Base-by-base conservation (phyloP, 2,113 vertebrate species). In the Chrysemys picta region DNA sequence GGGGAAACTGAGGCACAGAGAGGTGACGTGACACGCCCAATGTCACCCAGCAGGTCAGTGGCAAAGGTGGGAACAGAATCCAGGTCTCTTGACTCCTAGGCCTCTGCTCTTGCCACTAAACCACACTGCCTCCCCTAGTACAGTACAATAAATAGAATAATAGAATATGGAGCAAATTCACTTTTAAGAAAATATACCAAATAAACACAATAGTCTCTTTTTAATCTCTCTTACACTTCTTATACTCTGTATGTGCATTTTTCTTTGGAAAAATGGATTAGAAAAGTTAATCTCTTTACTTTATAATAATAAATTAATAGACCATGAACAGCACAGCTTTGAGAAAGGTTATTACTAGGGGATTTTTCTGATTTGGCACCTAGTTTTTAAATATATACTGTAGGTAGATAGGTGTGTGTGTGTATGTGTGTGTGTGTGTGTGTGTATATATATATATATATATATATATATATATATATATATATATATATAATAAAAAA, bases 281-380 rank as follows among this genome's bases (percentile, higher is more conserved):
- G 85, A 42, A 84, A 85, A 82, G 42, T 84, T 0, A 69, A 0
- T 84, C 21, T 42, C n/a, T 88, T 91, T 49, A 49, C 90, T 94
- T 82, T 84, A 42, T 14, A 75, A 54, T 47, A 84, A 96, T 89
- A 89, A 95, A 91, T 90, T 31, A 88, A 84, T 10, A 19, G 1
- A 79, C 88, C 47, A 94, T 29, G 72, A 52, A n/a, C 10, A 93
- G 57, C 87, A 88, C 49, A 27, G 82, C 72, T 80, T 59, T 54
- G 86, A 62, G 65, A 91, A 89, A 84, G 86, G 47, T 54, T 35
- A 42, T 24, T 35, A 69, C 62, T 69, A n/a, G 16, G 65, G 65
- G 85, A 82, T 91, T 89, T 91, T 76, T 72, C 50, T 75, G 82
- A 78, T 75, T 92, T 89, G 50, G 95, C 97, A 92, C 24, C 5